These are phyloP conservation scores for Poeciliopsis occidentalis DNA, from an alignment of 2,113 vertebrate species.

Conservation along the genomic window DNA sequence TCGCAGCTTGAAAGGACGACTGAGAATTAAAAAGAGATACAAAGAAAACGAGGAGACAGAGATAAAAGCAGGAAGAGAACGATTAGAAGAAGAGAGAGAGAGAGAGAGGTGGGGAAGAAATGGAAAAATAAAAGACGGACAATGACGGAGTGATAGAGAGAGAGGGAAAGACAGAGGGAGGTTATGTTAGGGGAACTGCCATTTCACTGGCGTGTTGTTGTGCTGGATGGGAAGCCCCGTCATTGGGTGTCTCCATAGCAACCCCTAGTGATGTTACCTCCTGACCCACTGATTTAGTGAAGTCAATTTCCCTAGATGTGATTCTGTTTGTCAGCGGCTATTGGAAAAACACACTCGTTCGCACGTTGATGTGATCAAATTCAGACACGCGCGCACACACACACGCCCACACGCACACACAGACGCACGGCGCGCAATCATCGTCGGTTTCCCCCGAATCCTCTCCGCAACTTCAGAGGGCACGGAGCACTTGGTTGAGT, in stretches of 20 bases:
- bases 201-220: conserved; percentile 71
- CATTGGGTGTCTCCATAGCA: conserved; percentile 83
- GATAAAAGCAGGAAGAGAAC: conserved; percentile 18
- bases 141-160: not conserved
- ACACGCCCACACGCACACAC: not conserved
- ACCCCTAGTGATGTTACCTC: conserved; percentile 80
- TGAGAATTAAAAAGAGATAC: conserved; percentile 33
- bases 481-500: conserved; percentile 39
- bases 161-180: conserved; percentile 32
- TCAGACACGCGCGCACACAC: conserved; percentile 4
- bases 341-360: conserved; percentile 21
- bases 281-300: conserved; percentile 80
- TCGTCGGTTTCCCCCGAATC: conserved; percentile 17
- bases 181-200: conserved; percentile 69
- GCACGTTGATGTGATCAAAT: conserved; percentile 5
- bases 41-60: conserved; percentile 29
- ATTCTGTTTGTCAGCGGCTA: conserved; percentile 68
- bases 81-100: not conserved
- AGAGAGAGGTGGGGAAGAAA: not conserved
- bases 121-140: conserved; percentile 6
- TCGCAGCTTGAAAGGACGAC: conserved; percentile 41
- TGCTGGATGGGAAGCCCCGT: conserved; percentile 67
- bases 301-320: conserved; percentile 75
- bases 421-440: conserved; percentile 7
- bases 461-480: conserved; percentile 25